Evolutionary conservation across 2,113 vertebrate genomes (phyloP).

Genomic region (Zingel zingel): DNA sequence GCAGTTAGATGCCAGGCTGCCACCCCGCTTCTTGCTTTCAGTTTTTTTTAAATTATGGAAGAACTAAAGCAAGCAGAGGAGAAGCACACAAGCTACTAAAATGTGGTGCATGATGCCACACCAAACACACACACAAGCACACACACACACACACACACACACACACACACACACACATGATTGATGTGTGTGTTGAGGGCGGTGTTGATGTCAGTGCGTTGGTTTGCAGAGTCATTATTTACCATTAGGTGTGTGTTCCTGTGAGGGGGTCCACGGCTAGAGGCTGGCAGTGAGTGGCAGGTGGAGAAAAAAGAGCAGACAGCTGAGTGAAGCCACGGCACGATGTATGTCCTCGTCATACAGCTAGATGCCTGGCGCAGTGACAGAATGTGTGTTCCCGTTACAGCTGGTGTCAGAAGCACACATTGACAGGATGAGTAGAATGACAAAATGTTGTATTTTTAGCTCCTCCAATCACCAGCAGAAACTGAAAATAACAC

Average conservation of each 20-base stretch:
- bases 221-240: slow-evolving; percentile 49
- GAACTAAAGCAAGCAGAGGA: neutral
- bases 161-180: neutral
- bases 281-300: slow-evolving; percentile 62
- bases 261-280: neutral
- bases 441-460: slow-evolving; percentile 44
- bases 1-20: neutral
- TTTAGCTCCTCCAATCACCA: slow-evolving; percentile 53
- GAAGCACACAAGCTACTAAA: neutral
- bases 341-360: slow-evolving; percentile 38
- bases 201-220: neutral
- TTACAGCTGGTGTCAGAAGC: slow-evolving; percentile 40
- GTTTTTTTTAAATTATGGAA: neutral
- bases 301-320: slow-evolving; percentile 53
- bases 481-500: slow-evolving; percentile 54
- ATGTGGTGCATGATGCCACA: neutral
- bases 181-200: slow-evolving; percentile 11
- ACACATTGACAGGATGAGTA: slow-evolving; percentile 1
- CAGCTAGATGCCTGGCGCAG: slow-evolving; percentile 27
- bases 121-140: neutral
- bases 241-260: slow-evolving; percentile 46
- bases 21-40: neutral
- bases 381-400: slow-evolving; percentile 53
- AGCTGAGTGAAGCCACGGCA: slow-evolving; percentile 46
- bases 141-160: too few species aligned